Evolutionary conservation across 2,113 vertebrate genomes (phyloP), one percentile per base, ranked within the genome.

Genomic region (Chlamydotis undulata): DNA sequence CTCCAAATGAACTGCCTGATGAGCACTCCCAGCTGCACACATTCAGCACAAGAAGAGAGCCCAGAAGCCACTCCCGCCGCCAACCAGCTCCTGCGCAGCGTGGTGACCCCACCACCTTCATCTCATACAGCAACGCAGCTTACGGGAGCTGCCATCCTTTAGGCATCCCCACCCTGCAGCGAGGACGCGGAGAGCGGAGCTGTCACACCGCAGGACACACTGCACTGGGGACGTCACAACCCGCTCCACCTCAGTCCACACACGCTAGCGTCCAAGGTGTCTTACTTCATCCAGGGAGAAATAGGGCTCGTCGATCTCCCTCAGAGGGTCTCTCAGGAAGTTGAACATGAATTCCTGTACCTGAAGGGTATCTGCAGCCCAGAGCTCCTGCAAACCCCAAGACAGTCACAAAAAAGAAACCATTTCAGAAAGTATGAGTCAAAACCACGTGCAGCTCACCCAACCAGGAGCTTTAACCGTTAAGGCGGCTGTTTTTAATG

Each of bases 261-360:
- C 69, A 35, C 0, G 0, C 57, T 28, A 39, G 50, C 3, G 0
- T 14, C 53, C 49, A 11, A 31, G 39, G 65, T 65, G 74, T 71
- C 90, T 96, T 95, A 99, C 99, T 98, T 99, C 99, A 0, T 99
- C 99, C 96, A 98, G 97, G 70, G 97, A 98, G 96, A 99, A 99
- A 96, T 99, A 99, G 4, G 99, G 99, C 94, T 99, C 99, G 2
- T 99, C 99, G 5, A 99, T 99, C 98, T 99, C 99, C 91, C 99
- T 97, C 91, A 99, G 95, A n/a, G 99, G 99, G 92, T 99, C 99
- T 93, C 98, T 98, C 96, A 99, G 98, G 88, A 99, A 99, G 95
- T 79, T 96, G 86, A 99, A 99, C 99, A 99, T 99, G 96, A 99
- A 99, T 64, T 99, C 99, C 94, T 99, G 99, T 61, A 99, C 99